Evolutionary conservation across 2,888 invertebrate genomes (phyloP).

Genomic region (Ditylenchus weischeri): DNA sequence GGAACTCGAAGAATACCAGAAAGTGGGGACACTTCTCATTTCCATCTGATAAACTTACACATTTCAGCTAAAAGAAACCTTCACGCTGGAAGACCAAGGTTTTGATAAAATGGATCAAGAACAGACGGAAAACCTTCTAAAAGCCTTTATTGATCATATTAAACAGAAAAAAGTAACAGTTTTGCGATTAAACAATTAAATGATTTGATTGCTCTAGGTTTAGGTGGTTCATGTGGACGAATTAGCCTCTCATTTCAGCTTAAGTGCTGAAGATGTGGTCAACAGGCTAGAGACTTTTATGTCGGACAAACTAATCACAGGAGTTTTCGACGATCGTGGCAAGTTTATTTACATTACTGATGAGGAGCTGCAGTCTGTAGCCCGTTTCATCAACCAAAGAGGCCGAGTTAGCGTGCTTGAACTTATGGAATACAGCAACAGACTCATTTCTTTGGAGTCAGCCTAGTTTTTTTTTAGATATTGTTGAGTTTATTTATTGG

Average conservation of each 20-base stretch:
- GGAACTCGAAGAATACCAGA: slow-evolving; percentile 56
- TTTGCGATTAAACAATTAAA: not conserved
- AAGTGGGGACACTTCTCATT: slow-evolving; percentile 29
- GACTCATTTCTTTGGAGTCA: slow-evolving; percentile 74
- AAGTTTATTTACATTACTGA: slow-evolving; percentile 96
- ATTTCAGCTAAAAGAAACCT: slow-evolving; percentile 52
- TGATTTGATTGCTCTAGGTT: slow-evolving; percentile 9
- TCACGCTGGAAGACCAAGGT: slow-evolving; percentile 55
- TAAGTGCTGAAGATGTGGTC: slow-evolving; percentile 61
- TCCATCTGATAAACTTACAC: not conserved
- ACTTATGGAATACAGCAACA: slow-evolving; percentile 87
- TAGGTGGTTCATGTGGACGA: slow-evolving; percentile 58
- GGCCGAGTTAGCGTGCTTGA: slow-evolving; percentile 90
- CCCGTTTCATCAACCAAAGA: slow-evolving; percentile 87
- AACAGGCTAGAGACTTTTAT: slow-evolving; percentile 79
- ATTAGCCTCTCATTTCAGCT: slow-evolving; percentile 50
- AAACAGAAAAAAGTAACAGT: slow-evolving; percentile 45
- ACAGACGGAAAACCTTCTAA: slow-evolving; percentile 51
- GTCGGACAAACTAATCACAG: slow-evolving; percentile 76
- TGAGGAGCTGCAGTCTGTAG: slow-evolving; percentile 83
- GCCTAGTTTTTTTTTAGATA: not conserved
- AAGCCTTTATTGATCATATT: slow-evolving; percentile 52
- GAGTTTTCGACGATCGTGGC: slow-evolving; percentile 95
- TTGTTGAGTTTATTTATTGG: too few relatives aligned
- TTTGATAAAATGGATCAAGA: slow-evolving; percentile 52